A percentile compares a stretch with the other conserved stretches of the same genome.
These are phyloP conservation scores for Neopelma chrysocephalum DNA, from an alignment of 2,797 vertebrate genomes.

Conservation along the genomic window DNA sequence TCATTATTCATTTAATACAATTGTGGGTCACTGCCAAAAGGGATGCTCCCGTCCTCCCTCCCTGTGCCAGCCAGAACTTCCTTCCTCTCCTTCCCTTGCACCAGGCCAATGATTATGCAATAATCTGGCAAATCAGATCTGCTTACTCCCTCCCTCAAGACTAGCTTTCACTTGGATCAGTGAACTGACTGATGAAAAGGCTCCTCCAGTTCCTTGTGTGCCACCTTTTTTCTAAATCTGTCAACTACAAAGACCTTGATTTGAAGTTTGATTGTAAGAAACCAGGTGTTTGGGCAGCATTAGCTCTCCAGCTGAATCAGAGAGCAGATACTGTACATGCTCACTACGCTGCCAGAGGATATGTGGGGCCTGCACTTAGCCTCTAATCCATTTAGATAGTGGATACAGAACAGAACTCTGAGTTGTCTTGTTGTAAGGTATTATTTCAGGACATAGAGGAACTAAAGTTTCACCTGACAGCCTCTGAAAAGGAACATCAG, in stretches of 20 bases:
- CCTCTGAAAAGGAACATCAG: neutral
- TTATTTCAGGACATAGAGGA: neutral
- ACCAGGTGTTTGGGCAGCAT: accelerated
- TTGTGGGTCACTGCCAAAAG: neutral
- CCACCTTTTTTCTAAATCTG: neutral
- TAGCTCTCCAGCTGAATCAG: neutral
- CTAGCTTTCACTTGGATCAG: neutral
- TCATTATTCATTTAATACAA: neutral
- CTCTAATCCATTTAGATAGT: neutral
- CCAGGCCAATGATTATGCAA: accelerated
- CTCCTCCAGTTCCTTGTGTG: neutral
- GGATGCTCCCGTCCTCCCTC: neutral
- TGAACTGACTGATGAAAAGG: neutral
- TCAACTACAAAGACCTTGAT: neutral
- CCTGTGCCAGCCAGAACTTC: neutral
- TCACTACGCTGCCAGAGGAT: neutral
- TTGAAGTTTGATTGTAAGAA: neutral
- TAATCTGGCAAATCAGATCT: neutral
- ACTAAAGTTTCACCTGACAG: neutral
- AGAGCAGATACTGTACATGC: accelerated
- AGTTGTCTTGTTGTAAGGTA: neutral
- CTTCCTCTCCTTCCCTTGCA: neutral
- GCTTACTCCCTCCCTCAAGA: neutral
- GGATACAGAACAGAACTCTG: neutral
- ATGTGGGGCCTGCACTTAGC: neutral